A percentile compares a stretch with the other conserved stretches of the same genome.
Conservation (phyloP, 2,113 vertebrate species). For the Chaetodon trifascialis region DNA sequence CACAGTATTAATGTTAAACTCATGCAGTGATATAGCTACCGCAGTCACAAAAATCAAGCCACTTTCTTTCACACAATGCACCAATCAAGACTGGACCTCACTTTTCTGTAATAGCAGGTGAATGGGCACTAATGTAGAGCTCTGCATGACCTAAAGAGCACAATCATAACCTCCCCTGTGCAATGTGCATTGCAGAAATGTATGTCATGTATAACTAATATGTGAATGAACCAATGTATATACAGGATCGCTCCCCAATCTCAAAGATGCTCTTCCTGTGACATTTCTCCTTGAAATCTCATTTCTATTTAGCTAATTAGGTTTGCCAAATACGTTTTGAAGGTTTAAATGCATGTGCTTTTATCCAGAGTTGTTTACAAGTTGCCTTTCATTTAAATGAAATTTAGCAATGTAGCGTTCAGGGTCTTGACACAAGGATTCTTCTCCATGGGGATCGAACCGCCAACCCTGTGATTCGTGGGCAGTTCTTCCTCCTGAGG, state of each 20-base stretch:
- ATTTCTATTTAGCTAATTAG: not conserved
- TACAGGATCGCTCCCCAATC: not conserved
- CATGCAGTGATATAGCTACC: not conserved
- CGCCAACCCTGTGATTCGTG: too few relatives aligned
- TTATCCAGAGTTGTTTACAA: too few relatives aligned
- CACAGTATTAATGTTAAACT: not conserved
- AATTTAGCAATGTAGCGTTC: too few relatives aligned
- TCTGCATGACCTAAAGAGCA: not conserved
- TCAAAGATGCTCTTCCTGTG: not conserved
- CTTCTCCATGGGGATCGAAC: not conserved
- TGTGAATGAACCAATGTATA: not conserved
- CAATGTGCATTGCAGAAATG: not conserved
- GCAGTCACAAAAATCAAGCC: conserved; percentile 1
- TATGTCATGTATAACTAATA: too few relatives aligned
- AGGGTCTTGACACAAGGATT: not conserved
- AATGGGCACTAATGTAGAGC: not conserved
- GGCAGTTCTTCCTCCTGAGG: too few relatives aligned
- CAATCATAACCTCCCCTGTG: not conserved
- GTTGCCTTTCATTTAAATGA: too few relatives aligned
- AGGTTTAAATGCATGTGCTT: not conserved
- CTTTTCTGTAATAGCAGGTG: not conserved
- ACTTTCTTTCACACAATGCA: conserved; percentile 17
- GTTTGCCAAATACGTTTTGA: not conserved
- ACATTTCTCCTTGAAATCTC: not conserved
- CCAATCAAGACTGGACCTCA: not conserved